These are phyloP conservation scores for Psophia crepitans DNA, from an alignment of 2,113 vertebrate genomes.

Conservation along the genomic window DNA sequence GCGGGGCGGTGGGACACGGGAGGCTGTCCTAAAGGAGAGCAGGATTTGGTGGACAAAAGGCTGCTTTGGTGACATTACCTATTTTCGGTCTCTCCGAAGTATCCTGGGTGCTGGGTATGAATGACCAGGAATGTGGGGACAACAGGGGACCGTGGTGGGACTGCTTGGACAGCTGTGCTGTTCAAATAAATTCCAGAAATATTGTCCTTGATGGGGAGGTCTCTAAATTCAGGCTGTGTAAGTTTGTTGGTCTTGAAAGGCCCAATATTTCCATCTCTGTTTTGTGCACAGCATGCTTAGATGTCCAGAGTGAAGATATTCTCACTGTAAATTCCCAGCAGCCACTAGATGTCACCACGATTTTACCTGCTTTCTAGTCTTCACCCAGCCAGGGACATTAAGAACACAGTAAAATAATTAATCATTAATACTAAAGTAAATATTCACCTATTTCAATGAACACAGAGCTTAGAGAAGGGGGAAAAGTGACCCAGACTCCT, in stretches of 20 bases:
- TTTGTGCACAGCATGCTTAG: not conserved
- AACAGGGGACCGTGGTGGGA: accelerated
- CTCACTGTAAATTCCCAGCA: not conserved
- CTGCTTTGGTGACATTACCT: not conserved
- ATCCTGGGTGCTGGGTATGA: not conserved
- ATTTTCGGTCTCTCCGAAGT: not conserved
- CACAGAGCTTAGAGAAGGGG: not conserved
- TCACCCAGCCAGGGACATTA: accelerated
- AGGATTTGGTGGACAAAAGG: not conserved
- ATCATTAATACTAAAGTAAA: not conserved
- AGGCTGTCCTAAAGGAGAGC: not conserved
- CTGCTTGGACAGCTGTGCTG: not conserved
- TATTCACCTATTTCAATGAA: not conserved
- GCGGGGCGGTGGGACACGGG: accelerated
- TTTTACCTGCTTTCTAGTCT: not conserved
- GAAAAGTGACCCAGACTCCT: not conserved
- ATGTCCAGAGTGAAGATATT: not conserved
- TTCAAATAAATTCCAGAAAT: not conserved
- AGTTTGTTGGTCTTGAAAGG: not conserved
- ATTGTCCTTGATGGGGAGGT: not conserved
- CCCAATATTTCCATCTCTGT: not conserved
- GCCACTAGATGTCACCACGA: constrained; percentile 62
- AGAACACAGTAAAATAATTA: not conserved
- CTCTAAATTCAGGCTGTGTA: not conserved
- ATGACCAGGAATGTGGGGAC: not conserved